Percentiles rank a stretch among this genome's conserved stretches.
phyloP scores from a whole-genome alignment of 1,140 invertebrate genomes.

The Chymomyza costata region DNA sequence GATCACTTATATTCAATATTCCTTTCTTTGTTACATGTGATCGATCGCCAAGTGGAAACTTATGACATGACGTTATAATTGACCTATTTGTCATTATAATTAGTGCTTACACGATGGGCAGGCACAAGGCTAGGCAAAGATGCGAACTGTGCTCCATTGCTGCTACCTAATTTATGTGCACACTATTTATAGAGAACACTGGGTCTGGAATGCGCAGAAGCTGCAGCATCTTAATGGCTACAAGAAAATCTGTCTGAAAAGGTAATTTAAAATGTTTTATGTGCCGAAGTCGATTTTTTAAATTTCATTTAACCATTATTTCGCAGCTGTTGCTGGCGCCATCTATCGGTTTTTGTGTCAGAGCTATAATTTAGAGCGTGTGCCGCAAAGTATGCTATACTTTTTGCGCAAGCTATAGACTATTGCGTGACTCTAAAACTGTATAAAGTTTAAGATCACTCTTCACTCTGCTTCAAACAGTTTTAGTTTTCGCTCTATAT shows the following conservation, averaged over 20 bases:
- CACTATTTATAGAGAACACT: constrained; percentile 50
- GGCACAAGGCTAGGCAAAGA: constrained; percentile 9
- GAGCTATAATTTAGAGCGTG: background rate
- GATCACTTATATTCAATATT: constrained; percentile 65
- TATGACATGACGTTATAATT: constrained; percentile 71
- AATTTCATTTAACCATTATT: background rate
- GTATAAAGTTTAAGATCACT: constrained; percentile 7
- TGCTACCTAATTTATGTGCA: constrained; percentile 49
- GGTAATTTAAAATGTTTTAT: too few relatives aligned
- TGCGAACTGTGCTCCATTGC: constrained; percentile 1
- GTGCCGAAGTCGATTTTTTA: too few relatives aligned
- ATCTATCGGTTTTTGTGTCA: background rate
- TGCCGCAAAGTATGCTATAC: constrained; percentile 27
- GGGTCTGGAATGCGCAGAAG: too few relatives aligned
- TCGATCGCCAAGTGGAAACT: constrained; percentile 56
- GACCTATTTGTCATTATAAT: constrained; percentile 73
- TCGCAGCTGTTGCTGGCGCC: background rate
- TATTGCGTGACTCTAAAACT: constrained; percentile 1
- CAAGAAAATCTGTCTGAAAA: too few relatives aligned
- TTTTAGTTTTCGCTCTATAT: constrained; percentile 8
- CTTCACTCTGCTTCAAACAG: constrained; percentile 2
- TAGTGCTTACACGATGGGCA: constrained; percentile 39
- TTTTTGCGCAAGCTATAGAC: constrained; percentile 10
- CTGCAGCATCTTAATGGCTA: too few relatives aligned
- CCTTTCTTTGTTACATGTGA: constrained; percentile 42